Base-by-base conservation (phyloP, 2,113 vertebrate species). In the Sciurus niger region DNA sequence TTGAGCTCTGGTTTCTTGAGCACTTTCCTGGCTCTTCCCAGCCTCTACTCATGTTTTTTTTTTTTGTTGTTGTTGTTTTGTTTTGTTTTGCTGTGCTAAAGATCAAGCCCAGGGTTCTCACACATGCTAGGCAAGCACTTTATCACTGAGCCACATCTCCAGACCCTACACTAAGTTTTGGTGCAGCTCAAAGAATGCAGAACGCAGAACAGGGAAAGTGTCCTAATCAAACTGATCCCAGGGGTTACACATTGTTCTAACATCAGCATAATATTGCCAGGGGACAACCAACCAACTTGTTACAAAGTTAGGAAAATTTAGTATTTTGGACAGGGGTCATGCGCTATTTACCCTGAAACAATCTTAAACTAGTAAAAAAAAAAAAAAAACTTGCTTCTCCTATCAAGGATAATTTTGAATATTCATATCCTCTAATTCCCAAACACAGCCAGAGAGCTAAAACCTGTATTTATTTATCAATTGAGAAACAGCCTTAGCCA, bases 361-460 rank as follows among this genome's bases (percentile, higher is more conserved):
- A 82, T 67, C 9, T 73, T 65, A 48, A 89, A 84, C 16, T 17
- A 92, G 30, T 37, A 17, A 34, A 70, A 78, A 28, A 70, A 83
- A 70, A 86, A 93, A 89, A 60, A 17, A 5, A 90, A 88, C 68
- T 96, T 74, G 37, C 58, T 92, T 76, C 32, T 40, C 63, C 30
- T 37, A 6, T 20, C 14, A 25, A 65, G 34, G 68, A 46, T 34
- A 51, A 55, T 84, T 89, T 58, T 86, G 65, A 95, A 90, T 30
- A 60, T 10, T 74, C 28, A 37, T 22, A 14, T 48, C 70, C 37
- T 74, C 13, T n/a, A 74, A 32, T 78, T 86, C 55, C 13, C 22
- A 58, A 84, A 93, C 51, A 78, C 82, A 77, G 43, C 65, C 51
- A 77, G 58, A 60, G 12, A 72, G 60, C 2, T 34, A 8, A 83